A percentile compares a stretch with the other conserved stretches of the same genome.
phyloP scores from a whole-genome alignment of 2,888 invertebrate species.

The Emesis furor region DNA sequence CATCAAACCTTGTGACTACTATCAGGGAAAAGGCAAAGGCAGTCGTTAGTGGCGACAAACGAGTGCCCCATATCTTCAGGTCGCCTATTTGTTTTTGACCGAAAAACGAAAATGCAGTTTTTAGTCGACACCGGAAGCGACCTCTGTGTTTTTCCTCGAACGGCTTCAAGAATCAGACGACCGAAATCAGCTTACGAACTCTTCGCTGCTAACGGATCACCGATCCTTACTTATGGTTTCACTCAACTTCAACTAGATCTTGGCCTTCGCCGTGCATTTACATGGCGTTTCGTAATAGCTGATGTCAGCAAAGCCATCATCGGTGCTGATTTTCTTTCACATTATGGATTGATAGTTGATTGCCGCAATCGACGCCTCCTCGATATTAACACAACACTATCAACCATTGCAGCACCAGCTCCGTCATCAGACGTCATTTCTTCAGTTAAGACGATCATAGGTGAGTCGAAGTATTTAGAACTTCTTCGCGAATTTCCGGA shows the following conservation, averaged over 20 bases:
- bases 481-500: no score
- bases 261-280: constrained; percentile 61
- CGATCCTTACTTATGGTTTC: constrained; percentile 59
- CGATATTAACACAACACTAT: constrained; percentile 48
- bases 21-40: constrained; percentile 46
- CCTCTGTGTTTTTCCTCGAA: not conserved
- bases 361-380: constrained; percentile 44
- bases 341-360: constrained; percentile 46
- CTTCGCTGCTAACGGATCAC: constrained; percentile 59
- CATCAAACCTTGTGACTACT: not conserved
- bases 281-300: constrained; percentile 66
- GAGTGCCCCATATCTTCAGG: constrained; percentile 47
- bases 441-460: no score
- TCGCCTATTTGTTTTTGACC: constrained; percentile 42
- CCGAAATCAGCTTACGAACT: constrained; percentile 25
- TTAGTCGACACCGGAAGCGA: not conserved
- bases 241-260: constrained; percentile 43
- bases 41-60: constrained; percentile 58
- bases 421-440: not conserved
- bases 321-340: constrained; percentile 45
- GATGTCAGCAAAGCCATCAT: constrained; percentile 59
- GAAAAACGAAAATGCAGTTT: not conserved
- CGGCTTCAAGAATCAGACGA: not conserved
- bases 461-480: no score
- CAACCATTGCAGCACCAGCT: not conserved